Percentiles rank a stretch among this genome's conserved stretches.
phyloP scores from a whole-genome alignment of 2,888 invertebrate genomes.

The Cantharis rustica region DNA sequence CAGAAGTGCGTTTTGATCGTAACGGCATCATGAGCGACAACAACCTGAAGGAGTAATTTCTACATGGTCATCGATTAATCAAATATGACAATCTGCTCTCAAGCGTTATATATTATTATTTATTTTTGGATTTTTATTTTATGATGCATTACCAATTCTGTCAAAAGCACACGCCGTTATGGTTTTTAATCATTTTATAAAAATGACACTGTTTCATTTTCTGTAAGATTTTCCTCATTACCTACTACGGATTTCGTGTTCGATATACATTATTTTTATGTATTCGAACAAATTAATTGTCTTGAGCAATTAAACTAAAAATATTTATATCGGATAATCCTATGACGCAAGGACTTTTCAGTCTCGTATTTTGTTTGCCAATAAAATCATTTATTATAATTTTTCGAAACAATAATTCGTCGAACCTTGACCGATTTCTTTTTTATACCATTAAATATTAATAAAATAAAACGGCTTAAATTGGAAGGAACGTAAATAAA shows the following conservation, averaged over 20 bases:
- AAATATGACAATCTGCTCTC: constrained; percentile 45
- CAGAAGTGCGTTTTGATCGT: constrained; percentile 1
- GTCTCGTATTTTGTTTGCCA: neutral
- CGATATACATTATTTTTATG: neutral
- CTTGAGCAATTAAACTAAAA: neutral
- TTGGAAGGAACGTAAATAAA: neutral
- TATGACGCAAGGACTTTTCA: neutral
- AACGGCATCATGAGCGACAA: constrained; percentile 17
- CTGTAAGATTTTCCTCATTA: neutral
- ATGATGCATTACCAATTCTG: constrained; percentile 45
- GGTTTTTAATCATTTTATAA: constrained; percentile 30
- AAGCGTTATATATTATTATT: constrained; percentile 44
- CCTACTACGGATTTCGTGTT: neutral
- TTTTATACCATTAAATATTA: neutral
- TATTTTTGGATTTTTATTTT: constrained; percentile 44
- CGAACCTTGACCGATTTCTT: too few species aligned
- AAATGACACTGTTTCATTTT: neutral
- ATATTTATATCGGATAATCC: neutral
- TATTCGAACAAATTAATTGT: neutral
- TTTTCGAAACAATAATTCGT: too few species aligned
- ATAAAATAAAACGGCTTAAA: neutral
- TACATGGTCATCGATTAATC: constrained; percentile 44
- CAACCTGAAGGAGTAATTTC: constrained; percentile 25
- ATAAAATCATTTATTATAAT: neutral
- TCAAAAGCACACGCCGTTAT: constrained; percentile 42